Evolutionary conservation across 2,888 invertebrate species (phyloP), one percentile per base, ranked within the genome.

Genomic region (Drosophila kuntzei): DNA sequence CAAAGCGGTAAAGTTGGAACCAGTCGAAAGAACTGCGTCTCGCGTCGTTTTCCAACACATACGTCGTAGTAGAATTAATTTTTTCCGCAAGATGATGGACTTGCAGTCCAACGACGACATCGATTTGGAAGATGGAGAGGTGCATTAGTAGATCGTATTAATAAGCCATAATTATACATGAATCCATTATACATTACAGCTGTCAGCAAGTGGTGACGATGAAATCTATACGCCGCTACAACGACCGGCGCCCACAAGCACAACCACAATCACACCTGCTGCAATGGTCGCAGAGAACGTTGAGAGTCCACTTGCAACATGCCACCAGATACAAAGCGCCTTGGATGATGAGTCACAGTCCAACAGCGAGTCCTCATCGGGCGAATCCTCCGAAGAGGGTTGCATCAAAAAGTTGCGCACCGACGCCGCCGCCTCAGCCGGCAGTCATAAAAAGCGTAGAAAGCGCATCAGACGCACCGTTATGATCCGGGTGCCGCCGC

Each of bases 121-220:
- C 74, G 95, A 95, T 90, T 92, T 94, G 68, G 94, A 95, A 89
- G 95, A 95, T 70, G 95, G 95, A 85, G 95, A 95, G 94, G 95
- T 95, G 92, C 93, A 92, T 68, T 18, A 20, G 27, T 14, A 11
- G 4, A 14, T 9, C 4, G 43, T 20, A 49, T n/a, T 7, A 5
- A 9, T 4, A n/a, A 32, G 11, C 8, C 16, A 20, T 6, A 29
- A 11, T 0, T 37, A 14, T n/a, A 12, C 20, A 53, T 22, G 12
- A 27, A 36, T 6, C 2, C 2, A 3, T 11, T 7, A 29, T 12
- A 6, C 1, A 3, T 49, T 47, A 8, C 61, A 92, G 92, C 68
- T 92, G 62, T 90, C 91, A 32, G 90, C 89, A 18, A 91, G 91
- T 55, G 90, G 80, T 29, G 89, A 85, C 29, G 90, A 91, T 46